Evolutionary conservation across 30 jellyfish, hydroid and myxozoan species (phyloP).

Genomic region (Nemopilema nomurai): DNA sequence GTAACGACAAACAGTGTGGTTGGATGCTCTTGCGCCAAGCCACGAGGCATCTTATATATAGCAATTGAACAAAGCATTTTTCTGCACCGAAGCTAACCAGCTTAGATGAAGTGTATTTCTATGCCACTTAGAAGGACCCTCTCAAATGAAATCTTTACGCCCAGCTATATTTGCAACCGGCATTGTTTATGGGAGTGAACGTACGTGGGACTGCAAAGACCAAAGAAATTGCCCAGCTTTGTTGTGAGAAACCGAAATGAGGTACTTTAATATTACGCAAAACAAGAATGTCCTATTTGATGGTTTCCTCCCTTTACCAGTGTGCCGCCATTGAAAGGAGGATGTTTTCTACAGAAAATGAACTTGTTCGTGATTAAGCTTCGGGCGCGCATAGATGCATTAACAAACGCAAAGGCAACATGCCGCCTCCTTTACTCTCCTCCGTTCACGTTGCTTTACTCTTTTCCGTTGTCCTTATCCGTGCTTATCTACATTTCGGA

Average conservation of each 20-base stretch:
- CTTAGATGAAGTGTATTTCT: neutral
- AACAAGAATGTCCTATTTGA: constrained; percentile 9
- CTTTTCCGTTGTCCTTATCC: constrained; percentile 44
- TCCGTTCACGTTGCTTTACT: constrained; percentile 47
- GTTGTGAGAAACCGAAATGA: constrained; percentile 18
- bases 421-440: constrained; percentile 46
- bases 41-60: neutral
- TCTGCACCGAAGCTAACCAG: neutral
- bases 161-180: neutral
- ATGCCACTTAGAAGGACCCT: neutral
- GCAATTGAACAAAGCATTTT: neutral
- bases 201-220: neutral
- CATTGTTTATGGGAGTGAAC: constrained; percentile 16
- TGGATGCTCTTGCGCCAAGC: neutral
- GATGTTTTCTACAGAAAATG: constrained; percentile 22
- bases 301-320: neutral
- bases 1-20: neutral
- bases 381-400: constrained; percentile 46
- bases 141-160: neutral
- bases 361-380: constrained; percentile 49
- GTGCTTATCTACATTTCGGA: constrained; percentile 56
- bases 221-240: neutral
- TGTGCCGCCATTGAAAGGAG: constrained; percentile 50
- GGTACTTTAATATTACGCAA: constrained; percentile 2
- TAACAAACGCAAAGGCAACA: constrained; percentile 24